phyloP scores from a whole-genome alignment of 53 echinoderm and acorn worm genomes.

The Zoroaster sp. region DNA sequence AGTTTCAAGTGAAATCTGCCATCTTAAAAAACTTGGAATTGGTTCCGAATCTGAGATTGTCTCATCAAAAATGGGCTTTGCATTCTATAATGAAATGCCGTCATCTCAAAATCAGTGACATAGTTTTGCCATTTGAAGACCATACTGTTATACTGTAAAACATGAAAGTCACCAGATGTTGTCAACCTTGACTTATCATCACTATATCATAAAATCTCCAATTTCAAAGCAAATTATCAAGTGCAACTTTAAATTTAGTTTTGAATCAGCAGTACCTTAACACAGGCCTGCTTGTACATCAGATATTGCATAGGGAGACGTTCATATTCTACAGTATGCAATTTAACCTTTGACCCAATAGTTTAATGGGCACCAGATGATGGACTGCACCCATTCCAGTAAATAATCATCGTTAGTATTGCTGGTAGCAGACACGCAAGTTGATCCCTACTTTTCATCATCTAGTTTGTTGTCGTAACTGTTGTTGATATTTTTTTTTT shows the following conservation, averaged over 20 bases:
- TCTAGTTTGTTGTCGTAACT: background rate
- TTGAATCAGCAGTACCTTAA: no score
- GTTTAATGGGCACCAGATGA: conserved; percentile 3
- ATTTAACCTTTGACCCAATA: conserved; percentile 43
- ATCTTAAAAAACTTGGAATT: background rate
- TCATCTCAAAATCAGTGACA: background rate
- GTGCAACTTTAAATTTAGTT: no score
- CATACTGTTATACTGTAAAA: background rate
- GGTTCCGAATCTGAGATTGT: background rate
- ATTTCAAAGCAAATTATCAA: background rate
- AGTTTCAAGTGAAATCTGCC: no score
- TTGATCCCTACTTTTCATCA: background rate
- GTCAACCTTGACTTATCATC: background rate
- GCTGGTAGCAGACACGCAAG: conserved; percentile 36
- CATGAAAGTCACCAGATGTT: background rate
- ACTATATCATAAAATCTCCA: no score
- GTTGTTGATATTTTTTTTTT: background rate
- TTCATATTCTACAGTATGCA: background rate
- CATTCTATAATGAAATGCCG: no score
- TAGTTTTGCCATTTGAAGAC: conserved; percentile 24
- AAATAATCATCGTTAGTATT: background rate
- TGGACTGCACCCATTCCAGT: background rate
- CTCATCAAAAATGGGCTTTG: background rate
- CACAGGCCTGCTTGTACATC: background rate
- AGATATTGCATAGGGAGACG: background rate